phyloP scores from a whole-genome alignment of 2,888 invertebrate genomes.

The Petrolisthes cinctipes region DNA sequence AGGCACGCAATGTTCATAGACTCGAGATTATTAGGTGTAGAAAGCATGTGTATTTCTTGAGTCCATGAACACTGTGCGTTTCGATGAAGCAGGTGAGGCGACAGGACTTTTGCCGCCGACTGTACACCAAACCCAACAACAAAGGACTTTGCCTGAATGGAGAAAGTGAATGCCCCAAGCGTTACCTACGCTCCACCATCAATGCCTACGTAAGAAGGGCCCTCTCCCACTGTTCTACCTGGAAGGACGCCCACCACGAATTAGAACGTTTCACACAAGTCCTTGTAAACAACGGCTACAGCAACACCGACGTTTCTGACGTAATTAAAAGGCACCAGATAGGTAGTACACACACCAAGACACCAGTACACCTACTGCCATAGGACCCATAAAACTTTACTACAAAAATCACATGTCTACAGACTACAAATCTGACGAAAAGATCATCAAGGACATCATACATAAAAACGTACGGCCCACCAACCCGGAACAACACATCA shows the following conservation, averaged over 20 bases:
- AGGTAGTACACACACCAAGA: neutral
- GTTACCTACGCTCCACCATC: constrained; percentile 11
- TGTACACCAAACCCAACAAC: too few species aligned
- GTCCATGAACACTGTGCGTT: too few species aligned
- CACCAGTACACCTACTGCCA: neutral
- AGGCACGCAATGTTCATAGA: too few species aligned
- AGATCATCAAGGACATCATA: too few species aligned
- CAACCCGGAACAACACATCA: neutral
- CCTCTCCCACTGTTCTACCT: neutral
- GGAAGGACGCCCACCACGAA: too few species aligned
- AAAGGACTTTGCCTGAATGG: neutral
- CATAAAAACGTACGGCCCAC: neutral
- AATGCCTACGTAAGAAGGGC: neutral
- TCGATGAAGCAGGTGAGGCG: too few species aligned
- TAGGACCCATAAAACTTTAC: neutral
- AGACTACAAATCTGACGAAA: neutral
- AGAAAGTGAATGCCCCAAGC: neutral
- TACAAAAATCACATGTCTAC: neutral
- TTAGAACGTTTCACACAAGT: too few species aligned
- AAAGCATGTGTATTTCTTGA: too few species aligned
- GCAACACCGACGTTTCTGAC: neutral
- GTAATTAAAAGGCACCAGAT: neutral
- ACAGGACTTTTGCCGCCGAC: too few species aligned
- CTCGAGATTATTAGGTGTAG: too few species aligned
- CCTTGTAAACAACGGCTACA: too few species aligned